These are phyloP conservation scores for Drosophila seclusa DNA, from an alignment of 2,888 invertebrate genomes.

Conservation along the genomic window DNA sequence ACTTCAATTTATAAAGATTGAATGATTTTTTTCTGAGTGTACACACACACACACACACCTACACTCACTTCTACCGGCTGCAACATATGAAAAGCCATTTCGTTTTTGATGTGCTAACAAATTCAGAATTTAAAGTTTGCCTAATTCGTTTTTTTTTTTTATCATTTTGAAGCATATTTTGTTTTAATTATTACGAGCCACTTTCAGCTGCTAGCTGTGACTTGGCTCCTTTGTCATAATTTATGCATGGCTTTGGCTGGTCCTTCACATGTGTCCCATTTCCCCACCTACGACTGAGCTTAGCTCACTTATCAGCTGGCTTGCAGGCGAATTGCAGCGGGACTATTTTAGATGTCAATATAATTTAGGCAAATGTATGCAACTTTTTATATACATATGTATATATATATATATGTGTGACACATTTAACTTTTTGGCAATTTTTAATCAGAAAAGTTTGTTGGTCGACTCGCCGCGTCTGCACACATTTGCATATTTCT, in stretches of 20 bases:
- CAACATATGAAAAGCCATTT: not conserved
- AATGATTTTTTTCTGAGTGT: no score
- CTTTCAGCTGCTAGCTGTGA: slow-evolving; percentile 26
- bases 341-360: slow-evolving; percentile 65
- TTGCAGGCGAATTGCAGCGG: slow-evolving; percentile 71
- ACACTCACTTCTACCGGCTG: not conserved
- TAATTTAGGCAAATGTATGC: slow-evolving; percentile 78
- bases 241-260: slow-evolving; percentile 68
- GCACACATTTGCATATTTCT: slow-evolving; percentile 75
- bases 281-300: slow-evolving; percentile 26
- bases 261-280: slow-evolving; percentile 42
- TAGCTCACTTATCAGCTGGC: slow-evolving; percentile 71
- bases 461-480: slow-evolving; percentile 1
- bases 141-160: not conserved
- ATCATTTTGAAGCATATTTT: slow-evolving; percentile 47
- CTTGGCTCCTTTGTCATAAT: slow-evolving; percentile 54
- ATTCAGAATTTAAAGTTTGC: slow-evolving; percentile 32
- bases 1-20: no score
- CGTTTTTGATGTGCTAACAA: slow-evolving; percentile 48
- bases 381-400: slow-evolving; percentile 32
- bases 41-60: not conserved
- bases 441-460: slow-evolving; percentile 77
- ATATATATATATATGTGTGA: slow-evolving; percentile 20
- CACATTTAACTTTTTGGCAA: slow-evolving; percentile 62
- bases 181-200: slow-evolving; percentile 53